Conservation (phyloP, 2,113 vertebrate genomes). For the Beaufortia kweichowensis region DNA sequence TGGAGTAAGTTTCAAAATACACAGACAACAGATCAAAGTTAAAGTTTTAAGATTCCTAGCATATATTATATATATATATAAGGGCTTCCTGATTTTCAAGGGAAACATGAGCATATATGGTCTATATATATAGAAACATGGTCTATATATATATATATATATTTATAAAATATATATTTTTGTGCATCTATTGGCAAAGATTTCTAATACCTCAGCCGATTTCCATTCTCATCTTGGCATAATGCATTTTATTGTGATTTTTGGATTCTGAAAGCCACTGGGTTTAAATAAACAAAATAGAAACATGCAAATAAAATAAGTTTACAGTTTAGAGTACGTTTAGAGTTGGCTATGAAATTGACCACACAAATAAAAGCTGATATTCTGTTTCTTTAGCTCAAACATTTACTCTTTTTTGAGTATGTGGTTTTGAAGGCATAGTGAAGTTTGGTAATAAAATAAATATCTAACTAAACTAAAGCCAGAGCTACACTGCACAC, state of each 20-base stretch:
- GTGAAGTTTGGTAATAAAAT: slow-evolving; percentile 38
- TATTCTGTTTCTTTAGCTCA: not conserved
- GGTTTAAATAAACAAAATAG: slow-evolving; percentile 2
- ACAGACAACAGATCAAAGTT: no score
- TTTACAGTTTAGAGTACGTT: slow-evolving; percentile 1
- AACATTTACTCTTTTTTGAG: not conserved
- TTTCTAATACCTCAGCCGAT: not conserved
- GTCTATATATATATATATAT: no score
- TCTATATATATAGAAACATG: no score
- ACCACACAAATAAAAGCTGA: slow-evolving; percentile 14
- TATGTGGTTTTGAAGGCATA: not conserved
- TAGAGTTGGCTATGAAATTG: slow-evolving; percentile 14
- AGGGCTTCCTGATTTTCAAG: no score
- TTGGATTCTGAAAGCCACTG: slow-evolving; percentile 14
- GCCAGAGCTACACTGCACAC: not conserved
- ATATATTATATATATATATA: no score
- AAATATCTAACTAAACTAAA: slow-evolving; percentile 39
- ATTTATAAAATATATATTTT: no score
- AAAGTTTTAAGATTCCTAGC: no score
- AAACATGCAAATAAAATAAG: not conserved
- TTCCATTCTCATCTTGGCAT: not conserved
- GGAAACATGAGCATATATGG: no score
- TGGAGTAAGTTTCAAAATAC: no score
- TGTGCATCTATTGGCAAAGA: not conserved
- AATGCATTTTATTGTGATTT: slow-evolving; percentile 1